Percentiles rank a stretch among this genome's conserved stretches.
phyloP scores from a whole-genome alignment of 2,113 vertebrate species.

The Burhinus oedicnemus region DNA sequence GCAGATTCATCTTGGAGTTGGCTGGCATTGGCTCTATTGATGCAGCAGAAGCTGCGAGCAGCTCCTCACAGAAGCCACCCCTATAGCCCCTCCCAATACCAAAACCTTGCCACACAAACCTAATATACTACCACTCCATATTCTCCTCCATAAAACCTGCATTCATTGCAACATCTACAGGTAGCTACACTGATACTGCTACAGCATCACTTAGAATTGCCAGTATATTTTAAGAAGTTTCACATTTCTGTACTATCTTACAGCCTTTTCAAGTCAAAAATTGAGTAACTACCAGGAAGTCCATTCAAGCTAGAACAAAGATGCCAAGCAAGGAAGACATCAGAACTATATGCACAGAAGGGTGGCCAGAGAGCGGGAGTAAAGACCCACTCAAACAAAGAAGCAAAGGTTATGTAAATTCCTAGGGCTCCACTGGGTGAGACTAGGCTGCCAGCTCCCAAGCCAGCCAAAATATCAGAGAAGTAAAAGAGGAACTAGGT shows the following conservation, averaged over 20 bases:
- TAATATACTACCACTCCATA: background rate
- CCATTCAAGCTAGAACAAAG: background rate
- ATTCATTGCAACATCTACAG: background rate
- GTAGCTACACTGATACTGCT: background rate
- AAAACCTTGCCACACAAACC: background rate
- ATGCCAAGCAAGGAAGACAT: background rate
- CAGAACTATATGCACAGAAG: background rate
- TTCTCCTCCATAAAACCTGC: background rate
- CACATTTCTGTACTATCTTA: background rate
- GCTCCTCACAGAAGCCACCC: background rate
- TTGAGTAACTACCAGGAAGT: background rate
- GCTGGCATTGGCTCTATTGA: background rate
- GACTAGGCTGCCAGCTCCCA: background rate
- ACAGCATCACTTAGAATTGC: background rate
- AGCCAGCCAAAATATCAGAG: background rate
- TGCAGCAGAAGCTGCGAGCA: background rate
- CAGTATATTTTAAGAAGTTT: background rate
- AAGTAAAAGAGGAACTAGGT: background rate
- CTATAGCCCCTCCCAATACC: background rate
- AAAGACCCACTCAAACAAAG: background rate
- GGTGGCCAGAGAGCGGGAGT: background rate
- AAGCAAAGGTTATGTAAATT: background rate
- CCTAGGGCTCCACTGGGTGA: background rate
- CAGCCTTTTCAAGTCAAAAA: background rate
- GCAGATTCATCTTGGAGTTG: background rate